Conservation (phyloP, 1,140 invertebrate genomes). For the Brachionus rotundiformis region DNA sequence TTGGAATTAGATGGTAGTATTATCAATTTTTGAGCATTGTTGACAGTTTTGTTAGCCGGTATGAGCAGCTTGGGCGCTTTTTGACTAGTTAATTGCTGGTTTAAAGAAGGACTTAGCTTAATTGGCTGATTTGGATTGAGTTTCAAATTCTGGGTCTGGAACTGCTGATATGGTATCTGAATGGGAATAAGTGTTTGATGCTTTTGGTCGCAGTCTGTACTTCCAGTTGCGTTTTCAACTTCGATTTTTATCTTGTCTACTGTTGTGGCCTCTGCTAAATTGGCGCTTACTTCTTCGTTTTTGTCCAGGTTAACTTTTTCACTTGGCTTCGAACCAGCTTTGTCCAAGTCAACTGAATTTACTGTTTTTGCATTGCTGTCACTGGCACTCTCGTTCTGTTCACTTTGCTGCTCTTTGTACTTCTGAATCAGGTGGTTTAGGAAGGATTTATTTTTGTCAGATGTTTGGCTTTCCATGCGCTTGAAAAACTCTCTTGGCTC, state of each 20-base stretch:
- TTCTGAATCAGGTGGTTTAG: conserved; percentile 28
- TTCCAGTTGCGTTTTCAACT: not conserved
- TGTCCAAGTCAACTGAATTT: not conserved
- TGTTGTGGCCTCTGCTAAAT: not conserved
- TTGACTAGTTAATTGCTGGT: not conserved
- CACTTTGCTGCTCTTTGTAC: not conserved
- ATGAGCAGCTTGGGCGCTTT: not conserved
- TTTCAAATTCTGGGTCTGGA: conserved; percentile 10
- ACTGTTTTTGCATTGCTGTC: not conserved
- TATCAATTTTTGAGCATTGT: conserved; percentile 21
- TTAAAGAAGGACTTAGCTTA: not conserved
- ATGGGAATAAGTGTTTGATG: conserved; percentile 16
- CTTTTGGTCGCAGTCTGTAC: not conserved
- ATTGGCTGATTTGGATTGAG: not conserved
- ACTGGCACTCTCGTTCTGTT: not conserved
- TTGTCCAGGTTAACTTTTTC: not conserved
- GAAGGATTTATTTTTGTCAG: conserved; percentile 8
- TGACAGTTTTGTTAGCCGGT: not conserved
- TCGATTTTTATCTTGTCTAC: not conserved
- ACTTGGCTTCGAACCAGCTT: not conserved
- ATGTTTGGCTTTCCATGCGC: not conserved
- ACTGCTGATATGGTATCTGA: conserved; percentile 4
- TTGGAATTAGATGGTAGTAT: conserved; percentile 21
- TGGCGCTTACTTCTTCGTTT: not conserved
- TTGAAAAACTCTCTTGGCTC: conserved; percentile 19